phyloP scores from a whole-genome alignment of 1,140 invertebrate species.

The Aradophagus sp. region DNA sequence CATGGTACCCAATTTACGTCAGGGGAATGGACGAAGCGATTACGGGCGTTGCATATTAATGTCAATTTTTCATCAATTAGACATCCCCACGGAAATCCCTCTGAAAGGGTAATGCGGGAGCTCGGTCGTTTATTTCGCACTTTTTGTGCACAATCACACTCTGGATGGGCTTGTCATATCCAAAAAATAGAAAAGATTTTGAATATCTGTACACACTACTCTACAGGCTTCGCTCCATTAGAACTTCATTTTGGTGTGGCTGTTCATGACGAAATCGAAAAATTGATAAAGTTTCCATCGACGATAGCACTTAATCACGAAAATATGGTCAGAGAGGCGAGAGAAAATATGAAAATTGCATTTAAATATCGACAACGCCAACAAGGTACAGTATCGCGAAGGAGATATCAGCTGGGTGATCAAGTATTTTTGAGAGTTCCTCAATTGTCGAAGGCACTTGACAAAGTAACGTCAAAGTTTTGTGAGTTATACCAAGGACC shows the following conservation, averaged over 20 bases:
- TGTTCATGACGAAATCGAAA: background rate
- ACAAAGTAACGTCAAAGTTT: slow-evolving; percentile 7
- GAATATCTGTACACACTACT: slow-evolving; percentile 11
- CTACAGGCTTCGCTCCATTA: slow-evolving; percentile 17
- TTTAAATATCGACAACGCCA: too few relatives aligned
- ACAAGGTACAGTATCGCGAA: too few relatives aligned
- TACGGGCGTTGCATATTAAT: slow-evolving; percentile 3
- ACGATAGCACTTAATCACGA: background rate
- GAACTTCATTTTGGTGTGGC: slow-evolving; percentile 20
- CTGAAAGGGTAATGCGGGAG: slow-evolving; percentile 25
- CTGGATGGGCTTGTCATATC: slow-evolving; percentile 12
- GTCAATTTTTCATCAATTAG: slow-evolving; percentile 18
- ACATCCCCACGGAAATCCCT: slow-evolving; percentile 17
- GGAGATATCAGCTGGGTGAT: background rate
- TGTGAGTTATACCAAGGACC: slow-evolving; percentile 3
- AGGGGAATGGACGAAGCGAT: slow-evolving; percentile 13
- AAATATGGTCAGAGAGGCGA: too few relatives aligned
- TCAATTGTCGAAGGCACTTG: background rate
- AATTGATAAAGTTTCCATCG: slow-evolving; percentile 1
- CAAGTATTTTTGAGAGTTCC: slow-evolving; percentile 5
- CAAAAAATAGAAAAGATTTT: slow-evolving; percentile 13
- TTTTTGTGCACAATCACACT: slow-evolving; percentile 18
- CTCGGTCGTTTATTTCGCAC: slow-evolving; percentile 22
- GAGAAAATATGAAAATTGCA: too few relatives aligned
- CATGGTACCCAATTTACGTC: slow-evolving; percentile 28